phyloP scores from a whole-genome alignment of 2,888 invertebrate genomes.

The Cryptophagus acutangulus region DNA sequence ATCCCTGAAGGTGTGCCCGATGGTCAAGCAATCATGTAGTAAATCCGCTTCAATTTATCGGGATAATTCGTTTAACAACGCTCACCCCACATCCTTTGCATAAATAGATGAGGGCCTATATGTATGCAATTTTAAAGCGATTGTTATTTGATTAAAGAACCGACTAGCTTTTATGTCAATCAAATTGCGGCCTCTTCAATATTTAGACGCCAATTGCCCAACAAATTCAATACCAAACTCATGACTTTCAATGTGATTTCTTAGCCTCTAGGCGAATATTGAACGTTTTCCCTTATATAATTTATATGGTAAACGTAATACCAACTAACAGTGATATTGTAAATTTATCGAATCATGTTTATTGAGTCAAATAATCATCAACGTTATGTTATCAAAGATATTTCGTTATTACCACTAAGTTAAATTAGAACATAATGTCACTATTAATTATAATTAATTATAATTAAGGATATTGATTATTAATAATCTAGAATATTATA shows the following conservation, averaged over 20 bases:
- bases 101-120: slow-evolving; percentile 11
- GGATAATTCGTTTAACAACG: slow-evolving; percentile 18
- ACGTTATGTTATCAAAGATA: too few relatives aligned
- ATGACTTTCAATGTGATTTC: background rate
- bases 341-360: too few relatives aligned
- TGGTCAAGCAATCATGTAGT: slow-evolving; percentile 42
- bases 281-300: too few relatives aligned
- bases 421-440: too few relatives aligned
- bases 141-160: slow-evolving; percentile 26
- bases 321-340: too few relatives aligned
- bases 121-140: slow-evolving; percentile 20
- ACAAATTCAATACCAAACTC: slow-evolving; percentile 6
- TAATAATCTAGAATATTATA: too few relatives aligned
- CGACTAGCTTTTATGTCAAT: slow-evolving; percentile 22
- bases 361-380: too few relatives aligned
- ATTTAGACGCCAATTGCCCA: slow-evolving; percentile 7
- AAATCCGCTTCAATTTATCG: slow-evolving; percentile 38
- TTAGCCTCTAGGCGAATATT: too few relatives aligned
- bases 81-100: slow-evolving; percentile 12
- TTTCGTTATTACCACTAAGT: too few relatives aligned
- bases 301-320: too few relatives aligned
- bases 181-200: slow-evolving; percentile 19
- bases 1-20: slow-evolving; percentile 42
- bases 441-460: too few relatives aligned
- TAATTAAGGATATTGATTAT: too few relatives aligned